These are phyloP conservation scores for Leptinotarsa undecemlineata DNA, from an alignment of 1,140 invertebrate species.

Conservation along the genomic window DNA sequence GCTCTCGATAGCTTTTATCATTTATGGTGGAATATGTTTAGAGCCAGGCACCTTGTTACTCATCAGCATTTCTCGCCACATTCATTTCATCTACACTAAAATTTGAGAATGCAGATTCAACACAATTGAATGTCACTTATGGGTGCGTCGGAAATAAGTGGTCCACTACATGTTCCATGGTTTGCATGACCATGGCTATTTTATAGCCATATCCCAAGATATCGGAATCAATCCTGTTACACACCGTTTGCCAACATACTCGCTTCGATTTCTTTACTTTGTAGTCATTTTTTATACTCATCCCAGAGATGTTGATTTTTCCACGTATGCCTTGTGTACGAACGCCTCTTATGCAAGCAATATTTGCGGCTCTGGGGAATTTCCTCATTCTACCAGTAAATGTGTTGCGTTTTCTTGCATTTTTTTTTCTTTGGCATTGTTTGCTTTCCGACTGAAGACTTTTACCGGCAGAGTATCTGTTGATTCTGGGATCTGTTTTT, in stretches of 20 bases:
- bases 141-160: slow-evolving; percentile 25
- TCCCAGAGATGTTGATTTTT: slow-evolving; percentile 15
- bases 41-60: slow-evolving; percentile 9
- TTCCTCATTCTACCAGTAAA: slow-evolving; percentile 9
- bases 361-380: neutral
- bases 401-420: neutral
- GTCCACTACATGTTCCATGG: neutral
- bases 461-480: neutral
- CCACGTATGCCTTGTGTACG: neutral
- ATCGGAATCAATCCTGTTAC: slow-evolving; percentile 36
- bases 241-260: slow-evolving; percentile 31
- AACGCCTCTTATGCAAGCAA: neutral
- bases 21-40: neutral
- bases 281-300: slow-evolving; percentile 27
- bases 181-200: slow-evolving; percentile 26
- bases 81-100: slow-evolving; percentile 20
- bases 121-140: slow-evolving; percentile 2
- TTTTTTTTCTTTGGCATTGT: neutral
- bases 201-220: slow-evolving; percentile 44
- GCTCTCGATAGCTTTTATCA: neutral
- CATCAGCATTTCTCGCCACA: slow-evolving; percentile 10
- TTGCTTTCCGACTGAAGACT: neutral
- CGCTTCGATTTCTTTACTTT: slow-evolving; percentile 17
- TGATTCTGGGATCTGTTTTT: neutral
- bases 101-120: neutral